Evolutionary conservation across 2,113 vertebrate species (phyloP).

Genomic region (Oreochromis niloticus): DNA sequence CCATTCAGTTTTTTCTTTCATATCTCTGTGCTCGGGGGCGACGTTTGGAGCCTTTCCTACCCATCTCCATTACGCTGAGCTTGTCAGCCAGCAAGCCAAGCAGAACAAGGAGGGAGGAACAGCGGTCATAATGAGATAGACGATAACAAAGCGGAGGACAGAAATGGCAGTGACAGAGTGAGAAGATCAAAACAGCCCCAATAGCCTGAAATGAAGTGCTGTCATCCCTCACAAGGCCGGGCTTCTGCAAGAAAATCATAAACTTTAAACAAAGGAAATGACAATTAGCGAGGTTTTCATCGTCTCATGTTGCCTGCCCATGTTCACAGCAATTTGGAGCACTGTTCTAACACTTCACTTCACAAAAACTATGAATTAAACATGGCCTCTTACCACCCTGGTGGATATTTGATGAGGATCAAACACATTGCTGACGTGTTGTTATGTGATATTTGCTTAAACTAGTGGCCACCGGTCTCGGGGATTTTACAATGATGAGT

Average conservation of each 20-base stretch:
- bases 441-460: constrained; percentile 7
- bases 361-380: constrained; percentile 33
- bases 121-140: constrained; percentile 40
- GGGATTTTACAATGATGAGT: background rate
- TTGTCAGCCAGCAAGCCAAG: constrained; percentile 34
- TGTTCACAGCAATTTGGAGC: background rate
- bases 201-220: background rate
- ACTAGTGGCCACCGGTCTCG: background rate
- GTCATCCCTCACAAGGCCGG: background rate
- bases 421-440: constrained; percentile 23
- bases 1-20: constrained; percentile 1
- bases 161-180: constrained; percentile 9
- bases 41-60: constrained; percentile 11
- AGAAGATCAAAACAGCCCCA: constrained; percentile 9
- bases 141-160: constrained; percentile 12
- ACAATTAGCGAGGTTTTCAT: constrained; percentile 25
- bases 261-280: background rate
- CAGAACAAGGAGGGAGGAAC: constrained; percentile 32
- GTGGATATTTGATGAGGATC: background rate
- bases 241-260: background rate
- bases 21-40: background rate
- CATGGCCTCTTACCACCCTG: constrained; percentile 1
- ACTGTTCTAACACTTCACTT: constrained; percentile 12
- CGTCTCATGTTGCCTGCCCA: background rate
- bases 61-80: constrained; percentile 44